A percentile compares a stretch with the other conserved stretches of the same genome.
Evolutionary conservation across 1,140 invertebrate species (phyloP).

Genomic region (Camponotus pennsylvanicus): DNA sequence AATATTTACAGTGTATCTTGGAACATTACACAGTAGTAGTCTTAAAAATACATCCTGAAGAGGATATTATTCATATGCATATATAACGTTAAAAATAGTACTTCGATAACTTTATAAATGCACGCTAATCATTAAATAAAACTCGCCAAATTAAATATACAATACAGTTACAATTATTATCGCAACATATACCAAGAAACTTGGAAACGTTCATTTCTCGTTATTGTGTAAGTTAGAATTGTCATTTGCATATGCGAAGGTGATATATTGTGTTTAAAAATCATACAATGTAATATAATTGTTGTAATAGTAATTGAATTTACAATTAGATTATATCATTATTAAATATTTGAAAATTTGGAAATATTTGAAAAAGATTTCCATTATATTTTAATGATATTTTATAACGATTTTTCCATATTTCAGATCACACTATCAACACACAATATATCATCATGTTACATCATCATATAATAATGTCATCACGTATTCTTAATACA

Average conservation of each 20-base stretch:
- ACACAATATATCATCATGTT: not conserved
- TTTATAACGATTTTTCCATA: not conserved
- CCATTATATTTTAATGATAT: not conserved
- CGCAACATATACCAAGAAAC: conserved; percentile 14
- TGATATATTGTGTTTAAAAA: conserved; percentile 5
- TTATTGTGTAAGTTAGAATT: conserved; percentile 34
- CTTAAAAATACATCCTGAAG: conserved; percentile 28
- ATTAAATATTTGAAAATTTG: not conserved
- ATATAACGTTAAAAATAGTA: conserved; percentile 40
- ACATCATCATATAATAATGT: not conserved
- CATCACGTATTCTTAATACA: not conserved
- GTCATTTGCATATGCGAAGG: not conserved
- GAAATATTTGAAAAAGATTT: not conserved
- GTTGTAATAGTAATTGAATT: not conserved
- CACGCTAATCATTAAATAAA: conserved; percentile 59
- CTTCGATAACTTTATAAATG: conserved; percentile 31
- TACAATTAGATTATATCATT: not conserved
- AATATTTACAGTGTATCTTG: conserved; percentile 75
- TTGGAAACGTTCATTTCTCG: conserved; percentile 17
- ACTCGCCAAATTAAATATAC: conserved; percentile 49
- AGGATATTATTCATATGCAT: conserved; percentile 9
- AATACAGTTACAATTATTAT: conserved; percentile 35
- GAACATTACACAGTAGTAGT: conserved; percentile 60
- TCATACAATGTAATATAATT: conserved; percentile 2
- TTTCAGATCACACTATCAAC: not conserved